Percentiles rank a stretch among this genome's conserved stretches.
phyloP scores from a whole-genome alignment of 2,797 vertebrate genomes.

The Diplodus sargus region DNA sequence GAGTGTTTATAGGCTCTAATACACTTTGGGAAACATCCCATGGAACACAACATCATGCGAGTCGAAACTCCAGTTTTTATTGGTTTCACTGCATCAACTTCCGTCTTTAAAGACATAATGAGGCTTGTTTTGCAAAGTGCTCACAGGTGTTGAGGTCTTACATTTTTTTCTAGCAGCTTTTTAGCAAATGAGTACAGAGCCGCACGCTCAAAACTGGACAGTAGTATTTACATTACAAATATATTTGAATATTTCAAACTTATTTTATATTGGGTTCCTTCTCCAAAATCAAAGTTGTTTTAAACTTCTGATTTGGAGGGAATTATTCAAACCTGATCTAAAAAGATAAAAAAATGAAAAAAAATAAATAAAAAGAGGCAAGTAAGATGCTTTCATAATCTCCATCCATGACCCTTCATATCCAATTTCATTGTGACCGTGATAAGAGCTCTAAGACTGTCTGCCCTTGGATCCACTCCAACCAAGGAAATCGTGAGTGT shows the following conservation, averaged over 20 bases:
- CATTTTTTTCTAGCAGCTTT: background rate
- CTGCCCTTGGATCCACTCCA: conserved; percentile 45
- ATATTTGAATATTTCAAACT: background rate
- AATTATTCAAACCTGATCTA: conserved; percentile 1
- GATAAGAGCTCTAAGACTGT: conserved; percentile 24
- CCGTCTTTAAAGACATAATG: conserved; percentile 19
- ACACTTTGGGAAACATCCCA: conserved; percentile 20
- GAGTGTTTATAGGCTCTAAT: conserved; percentile 8
- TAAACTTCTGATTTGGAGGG: background rate
- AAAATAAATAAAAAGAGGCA: background rate
- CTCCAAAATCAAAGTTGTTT: background rate
- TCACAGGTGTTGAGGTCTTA: conserved; percentile 23
- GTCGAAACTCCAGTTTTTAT: conserved; percentile 19
- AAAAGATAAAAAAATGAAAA: background rate
- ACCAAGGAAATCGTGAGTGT: conserved; percentile 39
- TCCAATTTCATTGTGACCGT: conserved; percentile 46
- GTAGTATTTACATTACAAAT: background rate
- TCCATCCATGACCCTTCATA: conserved; percentile 40
- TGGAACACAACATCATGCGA: conserved; percentile 9
- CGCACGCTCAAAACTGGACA: background rate
- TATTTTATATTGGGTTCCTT: background rate
- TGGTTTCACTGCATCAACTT: conserved; percentile 32
- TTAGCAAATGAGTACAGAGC: background rate
- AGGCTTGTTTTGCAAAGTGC: conserved; percentile 18
- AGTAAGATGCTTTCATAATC: conserved; percentile 40